phyloP scores from a whole-genome alignment of 2,113 vertebrate genomes.

The Corythornis vintsioides region DNA sequence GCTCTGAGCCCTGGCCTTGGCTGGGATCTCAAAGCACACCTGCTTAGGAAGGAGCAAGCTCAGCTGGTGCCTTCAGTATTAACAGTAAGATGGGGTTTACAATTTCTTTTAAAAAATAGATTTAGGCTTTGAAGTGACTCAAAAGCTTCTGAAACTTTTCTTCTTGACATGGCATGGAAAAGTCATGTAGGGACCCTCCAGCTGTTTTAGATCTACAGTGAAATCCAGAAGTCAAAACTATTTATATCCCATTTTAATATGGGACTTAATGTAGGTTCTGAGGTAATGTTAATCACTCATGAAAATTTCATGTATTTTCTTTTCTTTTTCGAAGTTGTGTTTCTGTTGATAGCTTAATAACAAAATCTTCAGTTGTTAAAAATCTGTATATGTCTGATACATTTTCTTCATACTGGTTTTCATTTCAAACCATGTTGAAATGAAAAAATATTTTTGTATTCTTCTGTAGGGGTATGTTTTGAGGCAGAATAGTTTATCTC shows the following conservation, averaged over 20 bases:
- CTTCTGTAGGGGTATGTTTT: background rate
- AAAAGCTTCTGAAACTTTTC: background rate
- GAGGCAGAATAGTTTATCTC: background rate
- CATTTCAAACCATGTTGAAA: background rate
- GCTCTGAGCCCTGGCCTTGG: background rate
- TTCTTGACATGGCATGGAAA: background rate
- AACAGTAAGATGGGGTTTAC: background rate
- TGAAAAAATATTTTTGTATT: background rate
- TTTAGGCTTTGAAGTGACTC: background rate
- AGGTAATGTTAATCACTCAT: background rate
- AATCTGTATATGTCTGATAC: background rate
- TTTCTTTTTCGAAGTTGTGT: background rate
- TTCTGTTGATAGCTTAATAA: background rate
- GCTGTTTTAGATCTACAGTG: background rate
- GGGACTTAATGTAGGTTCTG: background rate
- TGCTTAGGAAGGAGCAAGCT: background rate
- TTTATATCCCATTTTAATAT: background rate
- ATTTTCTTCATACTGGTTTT: background rate
- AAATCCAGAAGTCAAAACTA: background rate
- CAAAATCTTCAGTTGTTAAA: background rate
- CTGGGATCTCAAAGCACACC: rapidly evolving
- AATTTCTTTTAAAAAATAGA: background rate
- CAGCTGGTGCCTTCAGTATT: too few species aligned
- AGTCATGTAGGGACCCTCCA: background rate
- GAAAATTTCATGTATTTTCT: background rate